A percentile compares a stretch with the other conserved stretches of the same genome.
phyloP scores from a whole-genome alignment of 2,113 vertebrate species.

The Periophthalmus modestus region DNA sequence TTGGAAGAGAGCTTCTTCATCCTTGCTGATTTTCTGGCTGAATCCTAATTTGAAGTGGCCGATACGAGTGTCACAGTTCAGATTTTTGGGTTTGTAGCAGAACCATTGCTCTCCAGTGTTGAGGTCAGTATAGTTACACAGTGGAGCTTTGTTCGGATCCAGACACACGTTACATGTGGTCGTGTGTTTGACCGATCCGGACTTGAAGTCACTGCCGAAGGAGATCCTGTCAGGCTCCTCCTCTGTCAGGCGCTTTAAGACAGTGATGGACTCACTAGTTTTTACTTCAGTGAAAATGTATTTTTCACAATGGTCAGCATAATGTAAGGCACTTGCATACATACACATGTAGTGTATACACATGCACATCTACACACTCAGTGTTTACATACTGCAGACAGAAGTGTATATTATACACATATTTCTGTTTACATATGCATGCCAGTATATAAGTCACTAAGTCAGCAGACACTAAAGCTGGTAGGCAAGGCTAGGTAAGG shows the following conservation, averaged over 20 bases:
- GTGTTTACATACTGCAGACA: too few species aligned
- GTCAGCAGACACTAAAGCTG: too few species aligned
- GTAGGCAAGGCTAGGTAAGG: too few species aligned
- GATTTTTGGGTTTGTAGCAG: slow-evolving; percentile 87
- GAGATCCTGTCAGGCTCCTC: slow-evolving; percentile 85
- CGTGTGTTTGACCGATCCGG: slow-evolving; percentile 81
- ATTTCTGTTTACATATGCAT: too few species aligned
- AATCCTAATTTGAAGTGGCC: slow-evolving; percentile 83
- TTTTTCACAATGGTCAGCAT: too few species aligned
- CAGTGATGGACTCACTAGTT: slow-evolving; percentile 86
- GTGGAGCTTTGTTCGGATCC: slow-evolving; percentile 57
- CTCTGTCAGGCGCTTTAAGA: slow-evolving; percentile 80
- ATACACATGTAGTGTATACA: too few species aligned
- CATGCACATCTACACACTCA: too few species aligned
- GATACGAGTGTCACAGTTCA: slow-evolving; percentile 83
- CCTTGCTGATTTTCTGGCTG: slow-evolving; percentile 75
- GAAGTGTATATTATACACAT: too few species aligned
- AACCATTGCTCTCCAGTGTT: slow-evolving; percentile 78
- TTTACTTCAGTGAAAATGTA: too few species aligned
- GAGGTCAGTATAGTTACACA: slow-evolving; percentile 90
- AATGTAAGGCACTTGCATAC: too few species aligned
- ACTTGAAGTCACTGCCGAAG: slow-evolving; percentile 87
- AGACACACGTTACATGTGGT: slow-evolving; percentile 87
- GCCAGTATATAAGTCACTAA: too few species aligned
- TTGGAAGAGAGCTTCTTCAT: slow-evolving; percentile 83